phyloP scores from a whole-genome alignment of 2,113 vertebrate species.

The Electrona antarctica region DNA sequence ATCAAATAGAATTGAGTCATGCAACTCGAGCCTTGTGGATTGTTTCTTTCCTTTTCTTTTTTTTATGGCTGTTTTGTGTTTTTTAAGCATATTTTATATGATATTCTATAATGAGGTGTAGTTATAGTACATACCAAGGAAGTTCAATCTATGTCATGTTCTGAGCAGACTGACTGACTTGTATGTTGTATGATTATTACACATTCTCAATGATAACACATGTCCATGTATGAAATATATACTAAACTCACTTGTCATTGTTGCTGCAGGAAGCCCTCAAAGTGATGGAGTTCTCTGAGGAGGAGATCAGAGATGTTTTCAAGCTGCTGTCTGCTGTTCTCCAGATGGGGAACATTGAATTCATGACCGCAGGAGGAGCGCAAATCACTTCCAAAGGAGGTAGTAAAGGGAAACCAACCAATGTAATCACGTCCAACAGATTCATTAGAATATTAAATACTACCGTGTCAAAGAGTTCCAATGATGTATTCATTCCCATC shows the following conservation, averaged over 20 bases:
- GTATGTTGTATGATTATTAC: too few species aligned
- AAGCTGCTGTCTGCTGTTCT: constrained; percentile 89
- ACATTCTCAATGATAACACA: too few species aligned
- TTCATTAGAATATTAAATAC: not conserved
- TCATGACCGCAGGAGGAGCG: constrained; percentile 92
- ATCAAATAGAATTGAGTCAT: not conserved
- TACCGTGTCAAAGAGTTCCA: not conserved
- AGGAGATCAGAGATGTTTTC: constrained; percentile 90
- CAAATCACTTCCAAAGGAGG: constrained; percentile 89
- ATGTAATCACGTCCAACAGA: not conserved
- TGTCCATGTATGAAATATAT: too few species aligned
- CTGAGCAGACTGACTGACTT: not conserved
- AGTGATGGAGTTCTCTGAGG: constrained; percentile 88
- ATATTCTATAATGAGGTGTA: not conserved
- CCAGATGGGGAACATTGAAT: constrained; percentile 90
- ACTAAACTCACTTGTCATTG: not conserved
- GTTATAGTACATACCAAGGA: not conserved
- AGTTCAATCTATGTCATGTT: not conserved
- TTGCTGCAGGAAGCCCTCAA: constrained; percentile 83
- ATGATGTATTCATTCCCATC: not conserved
- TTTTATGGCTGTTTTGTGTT: not conserved
- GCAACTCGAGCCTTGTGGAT: not conserved
- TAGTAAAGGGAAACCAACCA: constrained; percentile 44
- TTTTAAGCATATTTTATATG: not conserved
- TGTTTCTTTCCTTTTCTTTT: too few species aligned